These are phyloP conservation scores for Cataglyphis albicans DNA, from an alignment of 2,888 invertebrate genomes.

Conservation along the genomic window DNA sequence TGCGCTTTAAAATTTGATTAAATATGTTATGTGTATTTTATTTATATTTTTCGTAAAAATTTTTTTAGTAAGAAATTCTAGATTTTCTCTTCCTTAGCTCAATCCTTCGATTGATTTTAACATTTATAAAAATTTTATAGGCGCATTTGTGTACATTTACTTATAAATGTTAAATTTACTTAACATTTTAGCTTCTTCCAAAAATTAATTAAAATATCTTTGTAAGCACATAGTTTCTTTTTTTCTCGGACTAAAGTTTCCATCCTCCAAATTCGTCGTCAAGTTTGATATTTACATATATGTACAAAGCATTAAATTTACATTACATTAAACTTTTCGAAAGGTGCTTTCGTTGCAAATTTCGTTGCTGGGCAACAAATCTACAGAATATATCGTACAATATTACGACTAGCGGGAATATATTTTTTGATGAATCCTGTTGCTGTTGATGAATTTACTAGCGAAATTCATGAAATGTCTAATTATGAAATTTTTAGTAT, in stretches of 20 bases:
- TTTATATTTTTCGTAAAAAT: constrained; percentile 24
- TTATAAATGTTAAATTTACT: constrained; percentile 22
- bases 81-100: neutral
- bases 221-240: neutral
- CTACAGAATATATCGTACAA: constrained; percentile 18
- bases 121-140: constrained; percentile 45
- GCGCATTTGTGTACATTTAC: constrained; percentile 21
- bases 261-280: neutral
- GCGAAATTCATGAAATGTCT: neutral
- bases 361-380: constrained; percentile 42
- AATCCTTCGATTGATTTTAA: neutral
- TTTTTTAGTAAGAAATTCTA: constrained; percentile 38
- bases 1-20: constrained; percentile 8
- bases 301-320: constrained; percentile 40
- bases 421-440: neutral
- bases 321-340: constrained; percentile 2
- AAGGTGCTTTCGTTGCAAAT: constrained; percentile 48
- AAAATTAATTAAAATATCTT: constrained; percentile 21
- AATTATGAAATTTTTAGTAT: constrained; percentile 1
- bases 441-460: neutral
- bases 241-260: neutral
- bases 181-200: neutral
- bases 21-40: neutral
- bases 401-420: neutral
- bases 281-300: constrained; percentile 43